A percentile compares a stretch with the other conserved stretches of the same genome.
Conservation (phyloP, 2,888 invertebrate genomes). For the Adineta ricciae region DNA sequence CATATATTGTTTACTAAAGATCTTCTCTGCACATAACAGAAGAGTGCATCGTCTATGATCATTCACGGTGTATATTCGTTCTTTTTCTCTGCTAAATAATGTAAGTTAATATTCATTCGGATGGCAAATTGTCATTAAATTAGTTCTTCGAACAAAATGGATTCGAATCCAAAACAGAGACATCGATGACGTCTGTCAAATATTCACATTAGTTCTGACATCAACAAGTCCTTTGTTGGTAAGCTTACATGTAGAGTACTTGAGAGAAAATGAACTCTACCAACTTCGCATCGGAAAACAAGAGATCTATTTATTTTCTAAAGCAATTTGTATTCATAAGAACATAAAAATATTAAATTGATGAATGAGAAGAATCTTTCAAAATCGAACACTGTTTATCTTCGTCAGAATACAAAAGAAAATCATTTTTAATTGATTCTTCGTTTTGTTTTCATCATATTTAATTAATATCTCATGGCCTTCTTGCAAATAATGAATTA, state of each 20-base stretch:
- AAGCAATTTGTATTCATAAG: neutral
- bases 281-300: no score
- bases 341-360: neutral
- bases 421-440: neutral
- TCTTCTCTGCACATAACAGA: no score
- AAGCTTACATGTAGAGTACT: neutral
- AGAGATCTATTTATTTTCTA: no score
- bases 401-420: neutral
- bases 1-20: no score
- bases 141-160: no score
- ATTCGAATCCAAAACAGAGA: no score
- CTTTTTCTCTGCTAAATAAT: no score
- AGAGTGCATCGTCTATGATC: no score
- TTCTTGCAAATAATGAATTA: neutral
- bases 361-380: neutral
- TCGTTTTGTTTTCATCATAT: neutral
- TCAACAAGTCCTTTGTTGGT: neutral
- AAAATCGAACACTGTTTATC: neutral
- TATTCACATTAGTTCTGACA: neutral
- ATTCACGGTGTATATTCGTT: no score
- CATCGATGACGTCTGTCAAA: no score
- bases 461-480: neutral
- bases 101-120: no score
- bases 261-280: neutral
- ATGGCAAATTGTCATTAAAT: no score